Conservation (phyloP, 30 jellyfish, hydroid and myxozoan species). For the Rhopilema esculentum region DNA sequence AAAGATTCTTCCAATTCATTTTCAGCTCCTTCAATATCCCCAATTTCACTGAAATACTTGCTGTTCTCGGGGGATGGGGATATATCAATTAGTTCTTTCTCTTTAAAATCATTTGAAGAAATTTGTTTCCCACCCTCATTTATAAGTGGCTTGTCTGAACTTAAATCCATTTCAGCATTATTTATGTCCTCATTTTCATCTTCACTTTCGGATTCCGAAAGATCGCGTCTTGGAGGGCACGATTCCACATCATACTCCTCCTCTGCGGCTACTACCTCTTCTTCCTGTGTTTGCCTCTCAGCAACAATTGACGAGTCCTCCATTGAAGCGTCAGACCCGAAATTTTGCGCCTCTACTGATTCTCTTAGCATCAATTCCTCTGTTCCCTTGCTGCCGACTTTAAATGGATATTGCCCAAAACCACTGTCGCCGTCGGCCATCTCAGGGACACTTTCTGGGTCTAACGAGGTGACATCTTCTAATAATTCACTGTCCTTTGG, state of each 20-base stretch:
- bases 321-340: neutral
- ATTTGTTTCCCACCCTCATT: neutral
- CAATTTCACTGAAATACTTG: neutral
- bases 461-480: neutral
- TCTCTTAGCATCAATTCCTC: conserved; percentile 59
- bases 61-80: neutral
- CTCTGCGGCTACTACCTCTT: neutral
- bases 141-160: neutral
- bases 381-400: conserved; percentile 43
- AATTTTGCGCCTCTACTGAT: neutral
- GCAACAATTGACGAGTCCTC: neutral
- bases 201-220: neutral
- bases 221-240: neutral
- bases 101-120: neutral
- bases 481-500: neutral
- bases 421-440: neutral
- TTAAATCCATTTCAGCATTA: neutral
- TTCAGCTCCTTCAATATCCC: neutral
- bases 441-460: neutral
- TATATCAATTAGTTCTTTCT: neutral
- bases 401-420: neutral
- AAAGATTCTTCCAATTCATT: neutral
- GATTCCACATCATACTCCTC: neutral
- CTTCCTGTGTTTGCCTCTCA: neutral
- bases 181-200: conserved; percentile 1